Base-by-base conservation (phyloP, 2,888 invertebrate genomes). In the Halocaridina rubra region DNA sequence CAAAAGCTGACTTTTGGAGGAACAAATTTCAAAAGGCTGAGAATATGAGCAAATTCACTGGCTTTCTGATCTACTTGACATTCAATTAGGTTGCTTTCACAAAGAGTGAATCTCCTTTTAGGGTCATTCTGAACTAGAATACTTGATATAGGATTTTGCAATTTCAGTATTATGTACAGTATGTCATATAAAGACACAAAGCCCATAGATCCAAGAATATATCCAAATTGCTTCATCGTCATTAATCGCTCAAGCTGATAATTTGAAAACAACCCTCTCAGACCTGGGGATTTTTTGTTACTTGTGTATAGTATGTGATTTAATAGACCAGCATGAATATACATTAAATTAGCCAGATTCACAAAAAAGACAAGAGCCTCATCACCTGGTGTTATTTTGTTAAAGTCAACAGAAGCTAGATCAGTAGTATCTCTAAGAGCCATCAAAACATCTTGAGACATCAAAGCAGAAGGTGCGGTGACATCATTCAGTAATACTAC, bases 101-200 rank as follows among this genome's bases (percentile, higher is more conserved):
- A 84, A 0, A 84, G 32, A 29, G 71, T 84, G 19, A 84, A 30
- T 59, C 59, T 84, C 19, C 29, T 27, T 19, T 72, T 46, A 3
- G 46, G 27, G 16, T 84, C 77, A 72, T 72, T 84, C 24, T 84
- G 78, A 22, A 84, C 61, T 4, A 84, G 39, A n/a, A 84, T 78
- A 24, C 82, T 84, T 13, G 82, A 84, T 2, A 84, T 67, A 59
- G 82, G 82, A 71, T 84, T 84, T 16, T 71, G 82, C 13, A 84
- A 64, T 5, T 30, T 39, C 22, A 84, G 78, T 39, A 84, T n/a
- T n/a, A 27, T 72, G 39, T 72, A 84, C 1, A 84, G 64, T 10
- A 86, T n/a, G 53, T 86, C 85, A 78, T 81, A 81, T n/a, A 86
- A 29, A 24, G 85, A 86, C 30, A 86, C 27, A 69, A 86, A 86